phyloP scores from a whole-genome alignment of 1,140 invertebrate species.

The Diuraphis noxia region DNA sequence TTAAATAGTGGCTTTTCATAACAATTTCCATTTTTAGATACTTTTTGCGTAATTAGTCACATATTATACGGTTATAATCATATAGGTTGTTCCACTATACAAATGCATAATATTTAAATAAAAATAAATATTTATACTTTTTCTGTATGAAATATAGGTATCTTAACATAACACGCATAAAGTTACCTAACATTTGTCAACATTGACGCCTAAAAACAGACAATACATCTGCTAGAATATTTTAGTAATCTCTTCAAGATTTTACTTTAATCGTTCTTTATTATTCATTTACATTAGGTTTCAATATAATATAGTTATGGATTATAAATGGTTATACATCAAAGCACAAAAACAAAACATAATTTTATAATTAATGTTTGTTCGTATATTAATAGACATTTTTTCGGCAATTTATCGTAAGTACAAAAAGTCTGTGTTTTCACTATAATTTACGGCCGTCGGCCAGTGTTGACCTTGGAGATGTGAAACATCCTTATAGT shows the following conservation, averaged over 20 bases:
- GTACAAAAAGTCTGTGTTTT: not conserved
- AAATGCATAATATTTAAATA: too few species aligned
- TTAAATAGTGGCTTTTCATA: not conserved
- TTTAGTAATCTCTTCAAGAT: too few species aligned
- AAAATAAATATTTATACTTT: too few species aligned
- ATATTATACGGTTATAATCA: not conserved
- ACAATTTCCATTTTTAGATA: not conserved
- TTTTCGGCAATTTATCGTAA: not conserved
- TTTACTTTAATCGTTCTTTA: too few species aligned
- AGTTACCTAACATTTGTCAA: too few species aligned
- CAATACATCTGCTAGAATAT: too few species aligned
- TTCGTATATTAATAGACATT: conserved; percentile 45
- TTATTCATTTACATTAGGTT: too few species aligned
- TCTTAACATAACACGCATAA: too few species aligned
- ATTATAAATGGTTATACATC: not conserved
- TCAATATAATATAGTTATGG: not conserved
- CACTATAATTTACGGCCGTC: conserved; percentile 24
- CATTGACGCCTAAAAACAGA: too few species aligned
- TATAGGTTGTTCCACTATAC: not conserved
- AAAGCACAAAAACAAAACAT: not conserved
- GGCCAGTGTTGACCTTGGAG: conserved; percentile 10
- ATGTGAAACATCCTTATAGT: not conserved
- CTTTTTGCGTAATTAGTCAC: not conserved
- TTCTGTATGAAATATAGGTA: too few species aligned
- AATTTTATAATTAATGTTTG: not conserved